Evolutionary conservation across 2,888 invertebrate genomes (phyloP).

Genomic region (Galeopsomyia nigrocyanea): DNA sequence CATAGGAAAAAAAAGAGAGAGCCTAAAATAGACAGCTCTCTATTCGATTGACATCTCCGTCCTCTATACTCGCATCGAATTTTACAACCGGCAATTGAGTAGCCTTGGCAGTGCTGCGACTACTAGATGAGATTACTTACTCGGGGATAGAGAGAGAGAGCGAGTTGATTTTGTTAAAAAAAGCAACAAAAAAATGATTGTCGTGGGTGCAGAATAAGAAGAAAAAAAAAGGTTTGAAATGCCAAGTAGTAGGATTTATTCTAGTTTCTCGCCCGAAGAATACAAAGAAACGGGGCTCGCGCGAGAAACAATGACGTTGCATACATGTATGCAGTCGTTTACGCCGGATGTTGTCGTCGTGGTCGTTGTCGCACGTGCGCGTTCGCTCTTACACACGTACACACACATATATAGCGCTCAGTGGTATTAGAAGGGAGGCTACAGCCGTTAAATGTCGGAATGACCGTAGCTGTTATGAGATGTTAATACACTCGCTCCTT

Average conservation of each 20-base stretch:
- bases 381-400: background rate
- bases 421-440: background rate
- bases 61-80: constrained; percentile 38
- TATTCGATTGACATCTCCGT: constrained; percentile 35
- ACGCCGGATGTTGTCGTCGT: no score
- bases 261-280: background rate
- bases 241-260: constrained; percentile 1
- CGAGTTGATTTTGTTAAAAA: constrained; percentile 15
- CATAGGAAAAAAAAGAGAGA: constrained; percentile 27
- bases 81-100: constrained; percentile 24
- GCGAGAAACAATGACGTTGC: constrained; percentile 17
- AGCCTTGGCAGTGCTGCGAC: no score
- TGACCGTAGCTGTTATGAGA: constrained; percentile 60
- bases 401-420: no score
- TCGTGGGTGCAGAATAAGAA: background rate
- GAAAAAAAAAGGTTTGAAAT: background rate
- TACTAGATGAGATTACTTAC: constrained; percentile 4
- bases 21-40: constrained; percentile 36
- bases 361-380: background rate
- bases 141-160: constrained; percentile 20
- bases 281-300: constrained; percentile 14
- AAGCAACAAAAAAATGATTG: constrained; percentile 1
- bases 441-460: constrained; percentile 62
- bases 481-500: constrained; percentile 55
- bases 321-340: background rate